A percentile compares a stretch with the other conserved stretches of the same genome.
These are phyloP conservation scores for Microctenopoma steveboyesi DNA, from an alignment of 2,797 vertebrate species.

Conservation along the genomic window DNA sequence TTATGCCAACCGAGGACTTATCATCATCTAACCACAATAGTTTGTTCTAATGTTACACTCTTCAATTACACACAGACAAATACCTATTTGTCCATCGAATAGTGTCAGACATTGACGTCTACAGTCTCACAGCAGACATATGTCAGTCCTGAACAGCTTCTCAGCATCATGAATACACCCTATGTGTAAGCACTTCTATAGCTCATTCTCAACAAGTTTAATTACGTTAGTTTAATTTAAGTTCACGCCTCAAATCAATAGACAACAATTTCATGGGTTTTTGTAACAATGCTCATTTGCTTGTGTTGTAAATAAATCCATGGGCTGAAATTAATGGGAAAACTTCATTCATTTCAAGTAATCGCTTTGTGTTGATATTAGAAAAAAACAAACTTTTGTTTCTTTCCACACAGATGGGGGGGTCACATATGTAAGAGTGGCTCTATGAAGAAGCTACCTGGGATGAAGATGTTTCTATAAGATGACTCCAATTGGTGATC, in stretches of 20 bases:
- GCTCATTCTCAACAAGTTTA: slow-evolving; percentile 44
- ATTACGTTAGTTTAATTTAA: slow-evolving; percentile 60
- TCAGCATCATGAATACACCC: slow-evolving; percentile 31
- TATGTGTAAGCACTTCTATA: slow-evolving; percentile 2
- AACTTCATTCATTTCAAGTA: slow-evolving; percentile 8
- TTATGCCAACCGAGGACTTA: slow-evolving; percentile 11
- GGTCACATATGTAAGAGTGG: not conserved
- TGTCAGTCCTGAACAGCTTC: slow-evolving; percentile 37
- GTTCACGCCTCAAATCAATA: slow-evolving; percentile 43
- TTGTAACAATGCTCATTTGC: slow-evolving; percentile 51
- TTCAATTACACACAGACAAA: slow-evolving; percentile 33
- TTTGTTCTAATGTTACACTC: slow-evolving; percentile 13
- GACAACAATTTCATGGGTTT: slow-evolving; percentile 38
- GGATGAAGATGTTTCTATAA: not conserved
- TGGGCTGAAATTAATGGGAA: slow-evolving; percentile 42
- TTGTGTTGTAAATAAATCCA: slow-evolving; percentile 22
- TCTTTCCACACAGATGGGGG: not conserved
- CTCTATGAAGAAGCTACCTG: not conserved
- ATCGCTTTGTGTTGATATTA: slow-evolving; percentile 10
- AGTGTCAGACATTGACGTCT: slow-evolving; percentile 15
- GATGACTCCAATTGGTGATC: too few species aligned
- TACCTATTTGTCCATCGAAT: slow-evolving; percentile 24
- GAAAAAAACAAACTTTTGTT: not conserved
- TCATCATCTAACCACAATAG: slow-evolving; percentile 7
- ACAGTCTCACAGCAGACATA: slow-evolving; percentile 38